Percentiles rank a stretch among this genome's conserved stretches.
Conservation (phyloP, 2,797 vertebrate genomes). For the Cygnus olor region DNA sequence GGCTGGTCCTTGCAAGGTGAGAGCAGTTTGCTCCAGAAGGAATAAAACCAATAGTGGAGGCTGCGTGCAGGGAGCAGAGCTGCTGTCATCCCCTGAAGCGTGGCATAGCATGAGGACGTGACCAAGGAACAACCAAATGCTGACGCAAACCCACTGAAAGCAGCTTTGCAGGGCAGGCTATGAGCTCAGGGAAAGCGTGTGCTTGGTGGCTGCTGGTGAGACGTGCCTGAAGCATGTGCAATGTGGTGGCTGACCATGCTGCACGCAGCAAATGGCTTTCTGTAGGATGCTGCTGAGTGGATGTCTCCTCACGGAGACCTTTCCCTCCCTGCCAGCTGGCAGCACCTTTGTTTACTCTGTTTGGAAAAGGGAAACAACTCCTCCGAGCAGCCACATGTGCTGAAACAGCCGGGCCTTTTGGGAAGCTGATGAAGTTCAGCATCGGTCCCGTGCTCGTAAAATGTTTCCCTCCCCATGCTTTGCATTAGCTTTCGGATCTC, state of each 20-base stretch:
- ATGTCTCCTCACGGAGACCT: neutral
- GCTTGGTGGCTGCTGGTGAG: neutral
- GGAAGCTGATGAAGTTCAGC: neutral
- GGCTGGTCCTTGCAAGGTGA: neutral
- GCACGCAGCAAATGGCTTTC: neutral
- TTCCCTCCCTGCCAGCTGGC: neutral
- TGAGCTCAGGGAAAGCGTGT: neutral
- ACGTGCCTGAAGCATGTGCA: rapidly evolving
- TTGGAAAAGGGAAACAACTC: neutral
- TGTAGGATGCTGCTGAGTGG: neutral
- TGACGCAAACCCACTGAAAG: neutral
- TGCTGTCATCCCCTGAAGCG: too few species aligned
- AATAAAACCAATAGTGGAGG: neutral
- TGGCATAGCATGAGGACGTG: neutral
- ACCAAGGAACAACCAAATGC: neutral
- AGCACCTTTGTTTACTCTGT: neutral
- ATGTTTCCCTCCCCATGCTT: neutral
- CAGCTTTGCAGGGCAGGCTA: too few species aligned
- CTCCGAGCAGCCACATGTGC: neutral
- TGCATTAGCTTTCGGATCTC: neutral
- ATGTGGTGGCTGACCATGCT: neutral
- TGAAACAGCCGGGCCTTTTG: neutral
- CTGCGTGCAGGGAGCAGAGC: neutral
- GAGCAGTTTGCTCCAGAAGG: neutral
- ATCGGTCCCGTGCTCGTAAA: rapidly evolving